phyloP scores from a whole-genome alignment of 2,113 vertebrate species.

The Oreocharis arfaki region DNA sequence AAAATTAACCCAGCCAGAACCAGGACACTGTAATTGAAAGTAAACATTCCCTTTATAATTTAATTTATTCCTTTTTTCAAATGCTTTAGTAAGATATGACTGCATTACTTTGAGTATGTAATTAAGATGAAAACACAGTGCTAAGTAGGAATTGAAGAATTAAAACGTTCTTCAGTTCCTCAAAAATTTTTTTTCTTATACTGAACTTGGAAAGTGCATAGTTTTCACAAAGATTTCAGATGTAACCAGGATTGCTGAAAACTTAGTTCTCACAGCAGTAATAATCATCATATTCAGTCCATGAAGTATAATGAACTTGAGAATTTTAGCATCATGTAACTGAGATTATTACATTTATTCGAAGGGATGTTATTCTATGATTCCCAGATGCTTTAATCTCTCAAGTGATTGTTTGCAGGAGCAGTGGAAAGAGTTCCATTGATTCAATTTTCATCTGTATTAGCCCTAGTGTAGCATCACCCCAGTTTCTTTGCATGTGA shows the following conservation, averaged over 20 bases:
- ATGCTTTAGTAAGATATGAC: background rate
- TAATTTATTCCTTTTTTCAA: background rate
- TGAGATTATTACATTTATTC: background rate
- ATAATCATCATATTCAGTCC: background rate
- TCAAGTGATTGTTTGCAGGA: background rate
- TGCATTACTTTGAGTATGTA: background rate
- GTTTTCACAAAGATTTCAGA: background rate
- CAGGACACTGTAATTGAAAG: background rate
- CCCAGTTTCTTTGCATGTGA: background rate
- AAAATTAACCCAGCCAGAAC: background rate
- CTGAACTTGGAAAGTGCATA: background rate
- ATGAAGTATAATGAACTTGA: background rate
- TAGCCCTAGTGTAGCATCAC: background rate
- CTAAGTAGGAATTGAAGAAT: background rate
- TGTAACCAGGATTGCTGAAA: background rate
- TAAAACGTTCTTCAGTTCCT: background rate
- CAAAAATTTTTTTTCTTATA: background rate
- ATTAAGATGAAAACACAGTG: background rate
- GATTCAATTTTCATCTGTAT: background rate
- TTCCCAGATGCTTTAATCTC: background rate
- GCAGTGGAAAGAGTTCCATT: background rate
- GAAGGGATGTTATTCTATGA: background rate
- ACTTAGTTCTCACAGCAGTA: background rate
- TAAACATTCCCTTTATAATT: background rate
- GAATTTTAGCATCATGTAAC: background rate